Evolutionary conservation across 2,888 invertebrate genomes (phyloP).

Genomic region (Odontomyia ornata): DNA sequence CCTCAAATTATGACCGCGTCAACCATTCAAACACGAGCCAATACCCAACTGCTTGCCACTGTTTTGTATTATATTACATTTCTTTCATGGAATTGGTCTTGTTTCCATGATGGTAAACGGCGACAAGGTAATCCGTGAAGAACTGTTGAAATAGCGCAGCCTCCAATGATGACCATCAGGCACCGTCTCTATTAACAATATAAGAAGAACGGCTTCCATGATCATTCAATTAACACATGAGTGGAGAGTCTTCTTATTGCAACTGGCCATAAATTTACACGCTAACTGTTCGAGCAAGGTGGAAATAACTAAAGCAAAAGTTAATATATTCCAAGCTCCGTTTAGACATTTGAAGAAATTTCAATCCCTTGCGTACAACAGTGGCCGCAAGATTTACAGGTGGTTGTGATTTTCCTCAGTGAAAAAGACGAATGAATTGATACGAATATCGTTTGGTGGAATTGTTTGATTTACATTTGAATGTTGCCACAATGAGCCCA

Average conservation of each 20-base stretch:
- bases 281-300: background rate
- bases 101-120: constrained; percentile 1
- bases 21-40: background rate
- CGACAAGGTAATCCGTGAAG: background rate
- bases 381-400: background rate
- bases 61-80: background rate
- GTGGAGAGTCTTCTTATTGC: background rate
- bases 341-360: background rate
- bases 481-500: background rate
- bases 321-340: background rate
- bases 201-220: constrained; percentile 18
- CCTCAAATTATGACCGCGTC: constrained; percentile 6
- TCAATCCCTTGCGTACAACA: background rate
- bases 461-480: constrained; percentile 14
- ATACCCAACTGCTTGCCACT: background rate
- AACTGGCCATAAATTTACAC: constrained; percentile 24
- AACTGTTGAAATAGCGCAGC: background rate
- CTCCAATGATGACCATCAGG: background rate
- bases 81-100: constrained; percentile 31
- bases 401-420: background rate
- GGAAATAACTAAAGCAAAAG: constrained; percentile 26
- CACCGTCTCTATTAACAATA: background rate
- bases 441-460: background rate
- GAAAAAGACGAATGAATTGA: background rate
- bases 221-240: constrained; percentile 43